Evolutionary conservation across 1,140 invertebrate species (phyloP).

Genomic region (Calliopsis andreniformis): DNA sequence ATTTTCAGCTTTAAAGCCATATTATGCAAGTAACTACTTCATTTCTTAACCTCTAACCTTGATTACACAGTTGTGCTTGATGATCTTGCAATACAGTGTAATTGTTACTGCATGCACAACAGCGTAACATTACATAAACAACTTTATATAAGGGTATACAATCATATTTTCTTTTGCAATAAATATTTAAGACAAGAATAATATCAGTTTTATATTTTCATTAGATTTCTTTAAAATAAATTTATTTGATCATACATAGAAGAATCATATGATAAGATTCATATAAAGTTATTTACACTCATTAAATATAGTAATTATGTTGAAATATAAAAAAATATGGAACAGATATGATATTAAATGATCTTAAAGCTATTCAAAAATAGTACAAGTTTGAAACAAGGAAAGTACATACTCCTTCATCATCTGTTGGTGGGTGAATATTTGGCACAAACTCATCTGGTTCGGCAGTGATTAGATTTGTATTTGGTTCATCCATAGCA

Average conservation of each 20-base stretch:
- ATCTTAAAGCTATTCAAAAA: neutral
- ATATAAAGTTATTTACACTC: neutral
- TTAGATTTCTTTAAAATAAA: too few species aligned
- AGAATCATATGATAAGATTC: too few species aligned
- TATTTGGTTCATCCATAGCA: constrained; percentile 74
- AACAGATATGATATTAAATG: neutral
- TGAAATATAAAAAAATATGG: neutral
- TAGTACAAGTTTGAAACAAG: constrained; percentile 19
- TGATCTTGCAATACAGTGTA: constrained; percentile 52
- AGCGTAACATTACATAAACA: constrained; percentile 50
- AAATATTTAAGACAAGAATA: neutral
- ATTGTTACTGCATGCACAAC: constrained; percentile 37
- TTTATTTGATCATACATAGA: too few species aligned
- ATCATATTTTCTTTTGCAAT: constrained; percentile 15
- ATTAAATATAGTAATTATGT: neutral
- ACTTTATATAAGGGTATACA: constrained; percentile 46
- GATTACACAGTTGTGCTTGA: constrained; percentile 50
- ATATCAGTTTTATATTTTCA: neutral
- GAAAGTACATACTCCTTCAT: constrained; percentile 71
- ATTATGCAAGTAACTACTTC: constrained; percentile 62
- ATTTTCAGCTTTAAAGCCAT: constrained; percentile 36
- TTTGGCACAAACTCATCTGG: constrained; percentile 76
- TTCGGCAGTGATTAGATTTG: constrained; percentile 72
- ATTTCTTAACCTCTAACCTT: constrained; percentile 61
- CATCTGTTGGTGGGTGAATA: constrained; percentile 75